These are phyloP conservation scores for Vicugna pacos DNA, from an alignment of 2,113 vertebrate genomes.

Conservation along the genomic window DNA sequence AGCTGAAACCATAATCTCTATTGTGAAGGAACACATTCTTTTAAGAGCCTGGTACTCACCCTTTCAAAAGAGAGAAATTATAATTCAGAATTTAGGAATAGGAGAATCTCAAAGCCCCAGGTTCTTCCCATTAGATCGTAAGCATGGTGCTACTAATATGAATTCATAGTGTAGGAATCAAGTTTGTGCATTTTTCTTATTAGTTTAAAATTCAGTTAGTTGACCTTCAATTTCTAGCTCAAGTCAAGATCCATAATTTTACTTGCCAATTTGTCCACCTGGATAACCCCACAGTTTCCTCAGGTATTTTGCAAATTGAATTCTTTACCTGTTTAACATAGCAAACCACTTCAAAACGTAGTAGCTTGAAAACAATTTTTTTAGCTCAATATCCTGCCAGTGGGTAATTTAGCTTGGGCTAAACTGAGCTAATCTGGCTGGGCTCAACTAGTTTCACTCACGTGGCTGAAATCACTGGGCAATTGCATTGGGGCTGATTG, in stretches of 20 bases:
- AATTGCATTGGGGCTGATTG: background rate
- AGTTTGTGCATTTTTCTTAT: background rate
- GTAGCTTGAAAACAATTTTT: background rate
- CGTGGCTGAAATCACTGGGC: background rate
- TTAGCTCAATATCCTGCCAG: background rate
- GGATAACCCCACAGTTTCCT: background rate
- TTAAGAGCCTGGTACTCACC: background rate
- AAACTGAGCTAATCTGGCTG: background rate
- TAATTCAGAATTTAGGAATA: background rate
- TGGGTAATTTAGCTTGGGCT: background rate
- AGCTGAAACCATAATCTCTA: background rate
- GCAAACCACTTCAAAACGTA: background rate
- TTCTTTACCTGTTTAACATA: background rate
- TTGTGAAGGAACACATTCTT: background rate
- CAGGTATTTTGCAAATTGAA: background rate
- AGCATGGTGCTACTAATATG: background rate
- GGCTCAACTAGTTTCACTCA: background rate
- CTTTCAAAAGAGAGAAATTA: background rate
- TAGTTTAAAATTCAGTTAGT: background rate
- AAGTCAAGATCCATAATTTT: background rate
- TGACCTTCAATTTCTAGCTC: background rate
- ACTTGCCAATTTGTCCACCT: background rate
- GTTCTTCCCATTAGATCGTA: background rate
- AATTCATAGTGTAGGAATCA: background rate
- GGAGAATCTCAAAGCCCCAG: background rate